Percentiles rank a stretch among this genome's conserved stretches.
These are phyloP conservation scores for Merodon equestris DNA, from an alignment of 2,888 invertebrate species.

Conservation along the genomic window DNA sequence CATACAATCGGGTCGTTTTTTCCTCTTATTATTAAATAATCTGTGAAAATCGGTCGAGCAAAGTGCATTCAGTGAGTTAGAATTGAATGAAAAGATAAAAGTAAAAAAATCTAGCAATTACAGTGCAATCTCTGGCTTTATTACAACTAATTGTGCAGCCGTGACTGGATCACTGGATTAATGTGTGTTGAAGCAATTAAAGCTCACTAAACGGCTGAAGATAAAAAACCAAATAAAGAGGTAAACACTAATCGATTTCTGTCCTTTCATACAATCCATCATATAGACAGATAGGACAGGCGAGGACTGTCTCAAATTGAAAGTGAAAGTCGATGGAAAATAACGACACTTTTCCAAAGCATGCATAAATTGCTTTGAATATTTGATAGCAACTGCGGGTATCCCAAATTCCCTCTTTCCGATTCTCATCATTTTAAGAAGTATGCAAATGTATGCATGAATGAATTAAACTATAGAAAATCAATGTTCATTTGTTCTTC, in stretches of 20 bases:
- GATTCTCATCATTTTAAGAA: conserved; percentile 30
- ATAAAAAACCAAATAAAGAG: neutral
- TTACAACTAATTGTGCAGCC: conserved; percentile 30
- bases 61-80: conserved; percentile 12
- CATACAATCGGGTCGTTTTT: no score
- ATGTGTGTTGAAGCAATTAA: neutral
- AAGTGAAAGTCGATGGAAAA: conserved; percentile 61
- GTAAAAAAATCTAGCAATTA: conserved; percentile 11
- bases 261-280: no score
- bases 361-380: neutral
- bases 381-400: no score
- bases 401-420: conserved; percentile 9
- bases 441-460: conserved; percentile 32
- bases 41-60: conserved; percentile 3
- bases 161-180: neutral
- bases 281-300: no score
- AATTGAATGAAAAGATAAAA: neutral
- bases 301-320: conserved; percentile 7
- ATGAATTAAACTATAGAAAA: conserved; percentile 7
- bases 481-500: conserved; percentile 9
- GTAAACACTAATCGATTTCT: conserved; percentile 11
- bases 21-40: no score
- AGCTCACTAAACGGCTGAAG: no score
- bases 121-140: conserved; percentile 30
- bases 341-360: conserved; percentile 4